Evolutionary conservation across 2,113 vertebrate species (phyloP).

Genomic region (Dipodomys ordii): DNA sequence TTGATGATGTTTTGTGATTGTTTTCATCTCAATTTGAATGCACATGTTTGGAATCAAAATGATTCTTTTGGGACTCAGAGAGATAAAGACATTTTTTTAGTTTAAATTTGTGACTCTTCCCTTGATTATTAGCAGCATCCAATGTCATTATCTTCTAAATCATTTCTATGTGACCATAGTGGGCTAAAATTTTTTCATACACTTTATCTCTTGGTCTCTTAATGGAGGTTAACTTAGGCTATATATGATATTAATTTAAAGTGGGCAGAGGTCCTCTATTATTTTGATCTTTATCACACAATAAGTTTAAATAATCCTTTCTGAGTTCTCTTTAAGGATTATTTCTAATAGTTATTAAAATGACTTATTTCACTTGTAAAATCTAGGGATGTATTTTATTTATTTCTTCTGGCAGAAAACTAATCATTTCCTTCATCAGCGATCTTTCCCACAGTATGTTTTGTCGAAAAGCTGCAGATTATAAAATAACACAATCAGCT

Average conservation of each 20-base stretch:
- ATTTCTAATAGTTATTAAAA: background rate
- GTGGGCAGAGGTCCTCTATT: background rate
- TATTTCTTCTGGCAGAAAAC: background rate
- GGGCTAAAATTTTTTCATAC: background rate
- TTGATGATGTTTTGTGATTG: background rate
- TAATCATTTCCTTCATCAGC: background rate
- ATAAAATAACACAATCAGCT: background rate
- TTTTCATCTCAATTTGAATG: background rate
- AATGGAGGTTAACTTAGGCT: background rate
- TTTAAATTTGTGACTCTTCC: background rate
- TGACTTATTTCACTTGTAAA: background rate
- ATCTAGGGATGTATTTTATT: background rate
- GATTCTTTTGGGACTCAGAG: background rate
- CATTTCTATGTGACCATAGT: background rate
- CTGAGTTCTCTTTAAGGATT: background rate
- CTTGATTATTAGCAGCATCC: background rate
- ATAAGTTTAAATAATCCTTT: background rate
- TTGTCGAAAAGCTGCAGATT: background rate
- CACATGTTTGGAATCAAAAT: background rate
- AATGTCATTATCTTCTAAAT: background rate
- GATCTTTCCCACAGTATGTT: background rate
- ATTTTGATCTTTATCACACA: background rate
- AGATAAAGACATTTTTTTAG: background rate
- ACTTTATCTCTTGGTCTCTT: background rate
- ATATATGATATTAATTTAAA: background rate